phyloP scores from a whole-genome alignment of 2,797 vertebrate genomes.

The Clarias laeviceps region DNA sequence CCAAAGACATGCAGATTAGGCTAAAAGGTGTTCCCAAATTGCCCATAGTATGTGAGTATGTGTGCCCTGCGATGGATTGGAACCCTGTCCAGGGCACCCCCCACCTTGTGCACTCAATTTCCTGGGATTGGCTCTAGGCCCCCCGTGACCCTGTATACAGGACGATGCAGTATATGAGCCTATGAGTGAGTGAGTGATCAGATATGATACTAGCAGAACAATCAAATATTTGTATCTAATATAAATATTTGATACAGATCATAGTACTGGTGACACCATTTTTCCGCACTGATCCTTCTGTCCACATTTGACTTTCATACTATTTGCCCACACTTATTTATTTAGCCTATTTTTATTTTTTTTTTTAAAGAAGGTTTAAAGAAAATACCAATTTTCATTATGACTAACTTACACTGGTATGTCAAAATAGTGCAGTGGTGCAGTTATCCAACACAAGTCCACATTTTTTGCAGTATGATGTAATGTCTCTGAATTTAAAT shows the following conservation, averaged over 20 bases:
- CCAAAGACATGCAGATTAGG: too few relatives aligned
- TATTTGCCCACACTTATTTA: not conserved
- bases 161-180: too few relatives aligned
- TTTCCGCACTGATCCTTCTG: not conserved
- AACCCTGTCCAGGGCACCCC: too few relatives aligned
- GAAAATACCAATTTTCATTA: not conserved
- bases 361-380: not conserved
- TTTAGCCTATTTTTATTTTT: not conserved
- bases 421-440: not conserved
- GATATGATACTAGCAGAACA: not conserved
- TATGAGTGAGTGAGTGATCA: not conserved
- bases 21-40: too few relatives aligned
- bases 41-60: too few relatives aligned
- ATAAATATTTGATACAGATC: not conserved
- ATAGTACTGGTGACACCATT: not conserved
- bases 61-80: too few relatives aligned
- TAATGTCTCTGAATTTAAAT: not conserved
- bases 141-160: too few relatives aligned
- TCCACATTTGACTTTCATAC: not conserved
- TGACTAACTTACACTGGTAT: not conserved
- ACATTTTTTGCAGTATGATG: not conserved
- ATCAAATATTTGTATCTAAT: not conserved
- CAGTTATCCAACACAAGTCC: not conserved
- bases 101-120: too few relatives aligned
- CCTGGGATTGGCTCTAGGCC: too few relatives aligned